Percentiles rank a stretch among this genome's conserved stretches.
phyloP scores from a whole-genome alignment of 2,888 invertebrate genomes.

The Polydrusus tereticollis region DNA sequence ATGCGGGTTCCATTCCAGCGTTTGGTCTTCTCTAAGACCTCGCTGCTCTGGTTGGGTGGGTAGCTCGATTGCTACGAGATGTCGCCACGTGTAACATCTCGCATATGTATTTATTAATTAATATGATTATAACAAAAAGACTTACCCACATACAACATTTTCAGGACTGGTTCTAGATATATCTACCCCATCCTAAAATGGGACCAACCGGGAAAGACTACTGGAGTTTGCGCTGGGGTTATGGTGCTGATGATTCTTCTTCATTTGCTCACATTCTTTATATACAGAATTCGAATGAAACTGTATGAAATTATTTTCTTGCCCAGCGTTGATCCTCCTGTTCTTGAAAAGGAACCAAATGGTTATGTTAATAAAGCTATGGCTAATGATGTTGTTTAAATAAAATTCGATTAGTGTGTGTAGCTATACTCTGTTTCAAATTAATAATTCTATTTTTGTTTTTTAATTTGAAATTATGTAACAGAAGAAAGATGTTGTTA shows the following conservation, averaged over 20 bases:
- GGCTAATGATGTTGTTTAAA: conserved; percentile 54
- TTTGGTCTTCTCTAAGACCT: too few relatives aligned
- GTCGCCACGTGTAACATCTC: too few relatives aligned
- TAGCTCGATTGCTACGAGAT: too few relatives aligned
- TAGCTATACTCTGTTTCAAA: background rate
- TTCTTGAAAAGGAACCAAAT: conserved; percentile 45
- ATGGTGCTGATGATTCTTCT: conserved; percentile 72
- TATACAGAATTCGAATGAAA: conserved; percentile 66
- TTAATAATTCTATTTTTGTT: too few relatives aligned
- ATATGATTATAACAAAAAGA: background rate
- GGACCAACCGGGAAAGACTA: conserved; percentile 74
- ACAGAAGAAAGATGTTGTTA: too few relatives aligned
- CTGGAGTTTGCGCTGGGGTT: conserved; percentile 72
- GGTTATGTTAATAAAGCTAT: conserved; percentile 57
- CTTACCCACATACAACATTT: too few relatives aligned
- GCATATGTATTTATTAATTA: too few relatives aligned
- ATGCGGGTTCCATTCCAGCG: too few relatives aligned
- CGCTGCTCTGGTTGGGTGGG: too few relatives aligned
- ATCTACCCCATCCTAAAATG: conserved; percentile 86
- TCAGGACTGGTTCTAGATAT: conserved; percentile 73
- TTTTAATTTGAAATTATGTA: too few relatives aligned
- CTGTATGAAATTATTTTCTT: conserved; percentile 50
- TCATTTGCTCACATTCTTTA: conserved; percentile 72
- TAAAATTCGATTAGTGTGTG: conserved; percentile 21
- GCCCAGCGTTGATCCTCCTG: conserved; percentile 34